These are phyloP conservation scores for Urechis unicinctus DNA, from an alignment of 2,888 invertebrate genomes.

Conservation along the genomic window DNA sequence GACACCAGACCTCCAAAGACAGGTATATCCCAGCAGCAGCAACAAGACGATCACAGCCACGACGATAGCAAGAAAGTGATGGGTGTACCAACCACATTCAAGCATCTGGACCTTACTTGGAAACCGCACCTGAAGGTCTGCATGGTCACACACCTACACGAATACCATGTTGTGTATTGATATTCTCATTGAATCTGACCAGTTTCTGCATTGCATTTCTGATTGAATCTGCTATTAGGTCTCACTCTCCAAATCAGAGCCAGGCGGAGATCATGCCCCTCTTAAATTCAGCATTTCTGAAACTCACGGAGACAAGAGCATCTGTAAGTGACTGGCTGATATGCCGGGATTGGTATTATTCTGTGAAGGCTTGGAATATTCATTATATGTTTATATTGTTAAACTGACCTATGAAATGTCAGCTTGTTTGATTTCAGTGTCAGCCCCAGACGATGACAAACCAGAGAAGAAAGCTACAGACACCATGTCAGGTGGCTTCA, in stretches of 20 bases:
- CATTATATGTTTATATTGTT: neutral
- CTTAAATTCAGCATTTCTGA: constrained; percentile 46
- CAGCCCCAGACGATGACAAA: constrained; percentile 2
- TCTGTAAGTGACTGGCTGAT: constrained; percentile 24
- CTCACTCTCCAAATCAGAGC: constrained; percentile 44
- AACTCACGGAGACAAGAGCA: constrained; percentile 39
- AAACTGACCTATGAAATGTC: neutral
- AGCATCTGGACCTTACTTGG: constrained; percentile 48
- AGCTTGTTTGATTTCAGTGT: neutral
- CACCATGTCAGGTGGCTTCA: constrained; percentile 26
- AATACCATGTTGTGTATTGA: neutral
- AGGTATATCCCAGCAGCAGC: neutral
- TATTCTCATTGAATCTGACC: neutral
- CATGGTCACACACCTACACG: too few relatives aligned
- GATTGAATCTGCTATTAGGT: constrained; percentile 26
- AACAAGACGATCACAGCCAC: constrained; percentile 21
- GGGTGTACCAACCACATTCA: constrained; percentile 46
- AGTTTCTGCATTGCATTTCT: neutral
- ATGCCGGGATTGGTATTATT: neutral
- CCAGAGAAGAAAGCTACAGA: neutral
- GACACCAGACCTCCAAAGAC: constrained; percentile 42
- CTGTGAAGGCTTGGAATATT: neutral
- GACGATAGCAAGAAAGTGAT: constrained; percentile 29
- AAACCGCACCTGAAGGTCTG: constrained; percentile 45
- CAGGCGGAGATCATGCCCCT: constrained; percentile 49